These are phyloP conservation scores for Chloropsis hardwickii DNA, from an alignment of 2,113 vertebrate species.

Conservation along the genomic window DNA sequence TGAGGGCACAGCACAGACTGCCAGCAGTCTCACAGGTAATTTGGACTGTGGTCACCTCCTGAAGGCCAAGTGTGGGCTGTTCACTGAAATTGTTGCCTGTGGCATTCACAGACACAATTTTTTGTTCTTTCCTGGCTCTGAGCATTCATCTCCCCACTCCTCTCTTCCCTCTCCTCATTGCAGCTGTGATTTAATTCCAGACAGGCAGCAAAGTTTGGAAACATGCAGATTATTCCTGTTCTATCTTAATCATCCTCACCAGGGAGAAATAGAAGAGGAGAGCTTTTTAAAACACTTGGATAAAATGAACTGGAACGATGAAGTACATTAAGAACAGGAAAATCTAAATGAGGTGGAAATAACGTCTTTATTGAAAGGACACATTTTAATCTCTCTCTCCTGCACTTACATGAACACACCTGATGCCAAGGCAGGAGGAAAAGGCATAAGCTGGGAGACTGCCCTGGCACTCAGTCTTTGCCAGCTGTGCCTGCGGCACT, in stretches of 20 bases:
- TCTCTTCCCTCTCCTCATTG: background rate
- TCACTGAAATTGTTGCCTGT: background rate
- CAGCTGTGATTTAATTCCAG: constrained; percentile 40
- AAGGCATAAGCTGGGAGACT: background rate
- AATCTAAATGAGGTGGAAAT: constrained; percentile 64
- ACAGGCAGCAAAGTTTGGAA: constrained; percentile 56
- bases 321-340: constrained; percentile 47
- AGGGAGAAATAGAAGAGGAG: constrained; percentile 35
- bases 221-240: constrained; percentile 43
- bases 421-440: background rate
- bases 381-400: constrained; percentile 54
- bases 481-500: background rate
- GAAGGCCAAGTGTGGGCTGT: background rate
- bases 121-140: background rate
- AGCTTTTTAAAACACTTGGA: constrained; percentile 39
- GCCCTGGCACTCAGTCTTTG: background rate
- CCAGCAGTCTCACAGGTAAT: background rate
- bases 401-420: background rate
- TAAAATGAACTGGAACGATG: constrained; percentile 31
- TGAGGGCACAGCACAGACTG: background rate
- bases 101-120: rapidly evolving
- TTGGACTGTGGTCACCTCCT: background rate
- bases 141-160: background rate
- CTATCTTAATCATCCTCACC: constrained; percentile 48
- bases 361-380: constrained; percentile 50